Evolutionary conservation across 2,888 invertebrate species (phyloP).

Genomic region (Holacanthella duospinosa): DNA sequence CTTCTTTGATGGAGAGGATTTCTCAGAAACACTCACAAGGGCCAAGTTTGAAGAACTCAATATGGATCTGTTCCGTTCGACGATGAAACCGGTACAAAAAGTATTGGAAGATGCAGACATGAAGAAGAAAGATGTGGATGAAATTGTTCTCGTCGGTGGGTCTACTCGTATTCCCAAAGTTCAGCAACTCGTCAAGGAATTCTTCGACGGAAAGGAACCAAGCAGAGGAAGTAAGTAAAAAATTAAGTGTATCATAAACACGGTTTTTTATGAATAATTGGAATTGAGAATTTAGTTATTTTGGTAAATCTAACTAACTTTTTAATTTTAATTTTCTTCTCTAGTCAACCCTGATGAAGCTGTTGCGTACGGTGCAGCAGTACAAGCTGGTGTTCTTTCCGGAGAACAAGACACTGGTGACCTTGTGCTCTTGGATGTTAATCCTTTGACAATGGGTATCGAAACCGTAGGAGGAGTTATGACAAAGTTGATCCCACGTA

Average conservation of each 20-base stretch:
- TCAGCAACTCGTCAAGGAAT: slow-evolving; percentile 88
- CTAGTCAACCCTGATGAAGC: slow-evolving; percentile 94
- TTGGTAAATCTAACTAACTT: neutral
- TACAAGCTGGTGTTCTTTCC: slow-evolving; percentile 94
- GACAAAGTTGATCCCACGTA: slow-evolving; percentile 95
- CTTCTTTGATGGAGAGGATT: slow-evolving; percentile 95
- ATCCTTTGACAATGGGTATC: slow-evolving; percentile 97
- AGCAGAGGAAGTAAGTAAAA: slow-evolving; percentile 63
- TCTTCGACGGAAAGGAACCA: slow-evolving; percentile 96
- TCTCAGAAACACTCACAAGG: slow-evolving; percentile 93
- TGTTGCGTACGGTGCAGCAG: slow-evolving; percentile 54
- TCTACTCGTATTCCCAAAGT: slow-evolving; percentile 97
- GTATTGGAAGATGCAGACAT: slow-evolving; percentile 98
- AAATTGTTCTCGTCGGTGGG: slow-evolving; percentile 97
- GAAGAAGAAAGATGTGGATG: slow-evolving; percentile 95
- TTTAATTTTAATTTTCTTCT: neutral
- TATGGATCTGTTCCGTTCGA: slow-evolving; percentile 66
- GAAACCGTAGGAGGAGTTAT: slow-evolving; percentile 99
- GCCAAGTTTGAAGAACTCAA: slow-evolving; percentile 98
- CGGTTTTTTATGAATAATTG: no score
- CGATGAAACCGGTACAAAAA: slow-evolving; percentile 88
- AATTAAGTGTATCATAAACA: no score
- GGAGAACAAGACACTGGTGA: slow-evolving; percentile 96
- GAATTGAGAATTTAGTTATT: neutral
- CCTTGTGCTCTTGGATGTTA: slow-evolving; percentile 91